Percentiles rank a stretch among this genome's conserved stretches.
These are phyloP conservation scores for Andricus quercusramuli DNA, from an alignment of 2,888 invertebrate genomes.

Conservation along the genomic window DNA sequence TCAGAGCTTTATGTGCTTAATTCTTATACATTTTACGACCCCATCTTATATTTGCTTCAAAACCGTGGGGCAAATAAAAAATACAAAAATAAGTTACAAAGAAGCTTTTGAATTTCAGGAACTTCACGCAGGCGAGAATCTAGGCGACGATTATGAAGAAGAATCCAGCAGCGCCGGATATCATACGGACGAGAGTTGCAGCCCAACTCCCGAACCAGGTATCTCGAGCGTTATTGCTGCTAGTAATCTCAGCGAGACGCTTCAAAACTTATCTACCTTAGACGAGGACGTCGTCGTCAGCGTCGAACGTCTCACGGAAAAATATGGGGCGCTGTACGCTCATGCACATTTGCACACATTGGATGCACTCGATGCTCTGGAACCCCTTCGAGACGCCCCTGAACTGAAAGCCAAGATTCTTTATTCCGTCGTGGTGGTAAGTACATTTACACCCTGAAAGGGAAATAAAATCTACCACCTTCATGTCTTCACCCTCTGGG, in stretches of 20 bases:
- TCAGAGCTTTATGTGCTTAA: neutral
- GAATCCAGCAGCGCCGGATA: conserved; percentile 74
- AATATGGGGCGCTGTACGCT: conserved; percentile 92
- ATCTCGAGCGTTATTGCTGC: neutral
- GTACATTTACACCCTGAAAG: conserved; percentile 73
- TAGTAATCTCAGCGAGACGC: conserved; percentile 45
- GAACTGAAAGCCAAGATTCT: conserved; percentile 96
- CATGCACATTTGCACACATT: conserved; percentile 91
- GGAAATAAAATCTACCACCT: conserved; percentile 17
- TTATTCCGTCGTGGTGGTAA: conserved; percentile 97
- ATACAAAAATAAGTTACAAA: neutral
- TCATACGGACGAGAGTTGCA: conserved; percentile 75
- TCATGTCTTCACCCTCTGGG: neutral
- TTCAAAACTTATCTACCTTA: conserved; percentile 51
- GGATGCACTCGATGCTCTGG: conserved; percentile 90
- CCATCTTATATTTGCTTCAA: neutral
- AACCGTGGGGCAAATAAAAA: neutral
- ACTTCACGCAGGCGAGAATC: conserved; percentile 69
- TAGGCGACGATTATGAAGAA: conserved; percentile 70
- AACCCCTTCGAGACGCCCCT: conserved; percentile 89
- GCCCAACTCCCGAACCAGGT: conserved; percentile 65
- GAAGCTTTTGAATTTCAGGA: conserved; percentile 47
- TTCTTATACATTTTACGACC: neutral
- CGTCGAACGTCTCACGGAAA: conserved; percentile 83
- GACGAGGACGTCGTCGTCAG: conserved; percentile 49